These are phyloP conservation scores for Tautogolabrus adspersus DNA, from an alignment of 2,113 vertebrate genomes.

Conservation along the genomic window DNA sequence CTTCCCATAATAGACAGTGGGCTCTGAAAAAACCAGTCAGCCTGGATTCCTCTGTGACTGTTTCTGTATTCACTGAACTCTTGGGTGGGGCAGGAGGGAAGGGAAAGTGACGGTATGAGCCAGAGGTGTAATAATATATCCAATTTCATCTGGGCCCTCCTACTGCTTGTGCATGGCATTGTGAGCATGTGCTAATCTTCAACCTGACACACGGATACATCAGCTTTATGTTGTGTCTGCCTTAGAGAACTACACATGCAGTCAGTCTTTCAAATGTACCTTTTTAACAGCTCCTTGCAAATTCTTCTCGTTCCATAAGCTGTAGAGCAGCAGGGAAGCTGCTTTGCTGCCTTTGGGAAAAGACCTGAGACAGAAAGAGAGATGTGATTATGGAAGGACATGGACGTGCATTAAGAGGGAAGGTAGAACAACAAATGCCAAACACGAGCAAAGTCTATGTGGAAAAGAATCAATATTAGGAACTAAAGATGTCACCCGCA, in stretches of 20 bases:
- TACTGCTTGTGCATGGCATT: background rate
- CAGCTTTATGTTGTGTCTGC: background rate
- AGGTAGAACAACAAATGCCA: background rate
- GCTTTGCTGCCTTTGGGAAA: slow-evolving; percentile 84
- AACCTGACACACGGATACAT: background rate
- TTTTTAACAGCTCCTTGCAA: slow-evolving; percentile 88
- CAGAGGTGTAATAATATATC: slow-evolving; percentile 34
- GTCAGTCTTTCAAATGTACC: slow-evolving; percentile 74
- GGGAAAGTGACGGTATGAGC: slow-evolving; percentile 53
- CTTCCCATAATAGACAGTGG: slow-evolving; percentile 12
- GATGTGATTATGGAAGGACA: background rate
- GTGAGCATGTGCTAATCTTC: background rate
- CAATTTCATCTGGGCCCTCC: slow-evolving; percentile 12
- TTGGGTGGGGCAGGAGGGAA: slow-evolving; percentile 57
- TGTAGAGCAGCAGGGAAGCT: slow-evolving; percentile 88
- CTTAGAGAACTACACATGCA: background rate
- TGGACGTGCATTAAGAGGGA: background rate
- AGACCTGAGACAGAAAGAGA: slow-evolving; percentile 37
- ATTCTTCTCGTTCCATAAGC: slow-evolving; percentile 90
- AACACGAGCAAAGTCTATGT: background rate
- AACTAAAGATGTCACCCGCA: too few relatives aligned
- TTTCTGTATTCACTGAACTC: slow-evolving; percentile 45
- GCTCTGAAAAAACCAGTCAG: slow-evolving; percentile 60
- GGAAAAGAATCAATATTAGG: background rate
- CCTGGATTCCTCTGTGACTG: slow-evolving; percentile 70